Evolutionary conservation across 2,113 vertebrate genomes (phyloP).

Genomic region (Colistium nudipinnis): DNA sequence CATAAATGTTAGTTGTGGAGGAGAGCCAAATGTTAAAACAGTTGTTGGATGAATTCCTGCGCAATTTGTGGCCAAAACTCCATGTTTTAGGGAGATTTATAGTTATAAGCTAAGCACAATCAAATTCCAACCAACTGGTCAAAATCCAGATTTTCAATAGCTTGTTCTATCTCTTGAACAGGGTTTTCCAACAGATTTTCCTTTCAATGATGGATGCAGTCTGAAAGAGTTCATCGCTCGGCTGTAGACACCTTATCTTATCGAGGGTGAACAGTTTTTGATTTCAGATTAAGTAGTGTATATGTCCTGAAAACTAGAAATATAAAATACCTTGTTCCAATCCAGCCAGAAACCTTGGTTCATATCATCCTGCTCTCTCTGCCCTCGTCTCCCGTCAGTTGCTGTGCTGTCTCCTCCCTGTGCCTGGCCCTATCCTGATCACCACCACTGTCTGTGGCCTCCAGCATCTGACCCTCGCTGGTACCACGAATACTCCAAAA

Average conservation of each 20-base stretch:
- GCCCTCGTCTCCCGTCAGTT: background rate
- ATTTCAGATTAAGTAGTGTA: too few species aligned
- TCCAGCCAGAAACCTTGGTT: background rate
- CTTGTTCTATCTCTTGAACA: too few species aligned
- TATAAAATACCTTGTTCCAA: background rate
- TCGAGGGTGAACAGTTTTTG: too few species aligned
- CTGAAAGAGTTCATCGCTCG: background rate
- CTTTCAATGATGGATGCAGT: background rate
- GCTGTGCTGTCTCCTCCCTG: background rate
- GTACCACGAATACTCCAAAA: background rate
- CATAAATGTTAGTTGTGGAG: too few species aligned
- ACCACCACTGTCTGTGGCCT: background rate
- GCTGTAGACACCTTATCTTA: background rate
- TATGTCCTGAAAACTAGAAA: background rate
- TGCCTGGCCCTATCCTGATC: background rate
- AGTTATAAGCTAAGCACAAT: too few species aligned
- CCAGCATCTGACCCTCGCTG: background rate
- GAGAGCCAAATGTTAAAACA: too few species aligned
- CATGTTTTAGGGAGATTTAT: too few species aligned
- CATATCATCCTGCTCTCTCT: background rate
- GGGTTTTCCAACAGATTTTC: too few species aligned
- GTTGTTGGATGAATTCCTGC: background rate
- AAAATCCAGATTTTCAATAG: too few species aligned
- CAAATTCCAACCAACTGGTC: too few species aligned
- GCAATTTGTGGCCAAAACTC: too few species aligned